These are phyloP conservation scores for Hypomesus transpacificus DNA, from an alignment of 2,113 vertebrate species.

Conservation along the genomic window DNA sequence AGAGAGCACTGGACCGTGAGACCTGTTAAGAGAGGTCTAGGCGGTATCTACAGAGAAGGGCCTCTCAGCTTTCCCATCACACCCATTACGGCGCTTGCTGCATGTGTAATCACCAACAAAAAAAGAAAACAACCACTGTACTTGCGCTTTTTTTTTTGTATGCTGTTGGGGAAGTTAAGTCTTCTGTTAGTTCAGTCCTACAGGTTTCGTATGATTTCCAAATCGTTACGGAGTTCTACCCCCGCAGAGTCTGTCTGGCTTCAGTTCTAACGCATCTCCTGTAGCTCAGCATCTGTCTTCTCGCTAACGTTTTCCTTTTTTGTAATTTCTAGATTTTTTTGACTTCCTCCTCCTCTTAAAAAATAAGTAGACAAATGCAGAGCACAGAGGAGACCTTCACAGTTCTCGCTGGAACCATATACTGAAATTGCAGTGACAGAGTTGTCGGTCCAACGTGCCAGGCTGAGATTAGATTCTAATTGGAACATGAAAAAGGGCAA, in stretches of 20 bases:
- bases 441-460: slow-evolving; percentile 47
- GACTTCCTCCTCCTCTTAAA: slow-evolving; percentile 27
- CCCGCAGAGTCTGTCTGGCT: too few relatives aligned
- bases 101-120: slow-evolving; percentile 32
- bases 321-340: too few relatives aligned
- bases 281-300: too few relatives aligned
- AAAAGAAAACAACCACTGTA: too few relatives aligned
- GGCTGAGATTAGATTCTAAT: slow-evolving; percentile 46
- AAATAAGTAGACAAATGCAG: slow-evolving; percentile 4
- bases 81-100: slow-evolving; percentile 27
- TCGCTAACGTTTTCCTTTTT: too few relatives aligned
- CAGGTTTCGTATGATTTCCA: too few relatives aligned
- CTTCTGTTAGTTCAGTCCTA: too few relatives aligned
- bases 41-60: slow-evolving; percentile 50
- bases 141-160: too few relatives aligned
- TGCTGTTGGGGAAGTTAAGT: too few relatives aligned
- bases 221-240: too few relatives aligned
- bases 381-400: slow-evolving; percentile 22
- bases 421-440: slow-evolving; percentile 51
- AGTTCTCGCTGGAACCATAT: slow-evolving; percentile 36
- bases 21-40: slow-evolving; percentile 30
- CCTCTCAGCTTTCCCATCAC: slow-evolving; percentile 21
- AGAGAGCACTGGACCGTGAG: slow-evolving; percentile 68
- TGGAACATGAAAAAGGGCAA: slow-evolving; percentile 30
- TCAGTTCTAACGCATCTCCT: too few relatives aligned